phyloP scores from a whole-genome alignment of 2,797 vertebrate genomes.

The Pipistrellus pipistrellus region DNA sequence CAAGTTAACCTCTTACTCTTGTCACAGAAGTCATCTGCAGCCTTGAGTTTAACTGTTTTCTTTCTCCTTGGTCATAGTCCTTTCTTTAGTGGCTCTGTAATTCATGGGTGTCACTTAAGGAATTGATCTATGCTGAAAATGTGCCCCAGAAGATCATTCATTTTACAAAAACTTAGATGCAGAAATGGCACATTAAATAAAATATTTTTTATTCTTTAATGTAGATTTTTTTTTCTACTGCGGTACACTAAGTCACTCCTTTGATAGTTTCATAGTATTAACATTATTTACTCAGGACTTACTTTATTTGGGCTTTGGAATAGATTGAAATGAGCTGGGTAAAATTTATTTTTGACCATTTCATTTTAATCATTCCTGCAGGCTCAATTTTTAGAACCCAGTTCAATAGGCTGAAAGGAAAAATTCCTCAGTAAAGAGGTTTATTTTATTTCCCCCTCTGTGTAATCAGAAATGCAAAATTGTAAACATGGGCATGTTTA shows the following conservation, averaged over 20 bases:
- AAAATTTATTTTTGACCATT: conserved; percentile 65
- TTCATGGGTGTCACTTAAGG: conserved; percentile 55
- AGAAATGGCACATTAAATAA: conserved; percentile 72
- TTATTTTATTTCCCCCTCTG: background rate
- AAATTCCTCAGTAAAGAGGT: background rate
- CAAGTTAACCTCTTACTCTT: conserved; percentile 47
- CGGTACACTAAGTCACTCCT: conserved; percentile 43
- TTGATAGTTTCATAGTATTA: conserved; percentile 76
- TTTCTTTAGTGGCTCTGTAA: conserved; percentile 39
- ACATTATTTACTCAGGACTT: conserved; percentile 54
- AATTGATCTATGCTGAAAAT: conserved; percentile 77
- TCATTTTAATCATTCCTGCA: conserved; percentile 64
- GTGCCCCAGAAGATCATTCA: conserved; percentile 71
- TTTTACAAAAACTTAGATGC: conserved; percentile 74
- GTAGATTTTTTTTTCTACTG: conserved; percentile 50
- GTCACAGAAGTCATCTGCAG: background rate
- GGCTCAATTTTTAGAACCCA: conserved; percentile 43
- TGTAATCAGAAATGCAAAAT: conserved; percentile 62
- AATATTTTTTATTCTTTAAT: conserved; percentile 67
- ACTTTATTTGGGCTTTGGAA: conserved; percentile 71
- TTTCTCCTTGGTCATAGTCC: conserved; percentile 24
- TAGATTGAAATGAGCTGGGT: conserved; percentile 33
- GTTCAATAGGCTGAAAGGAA: background rate
- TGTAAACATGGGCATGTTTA: conserved; percentile 16
- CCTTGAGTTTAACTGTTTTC: conserved; percentile 60